phyloP scores from a whole-genome alignment of 2,888 invertebrate species.

The Drosophila nigricruria region DNA sequence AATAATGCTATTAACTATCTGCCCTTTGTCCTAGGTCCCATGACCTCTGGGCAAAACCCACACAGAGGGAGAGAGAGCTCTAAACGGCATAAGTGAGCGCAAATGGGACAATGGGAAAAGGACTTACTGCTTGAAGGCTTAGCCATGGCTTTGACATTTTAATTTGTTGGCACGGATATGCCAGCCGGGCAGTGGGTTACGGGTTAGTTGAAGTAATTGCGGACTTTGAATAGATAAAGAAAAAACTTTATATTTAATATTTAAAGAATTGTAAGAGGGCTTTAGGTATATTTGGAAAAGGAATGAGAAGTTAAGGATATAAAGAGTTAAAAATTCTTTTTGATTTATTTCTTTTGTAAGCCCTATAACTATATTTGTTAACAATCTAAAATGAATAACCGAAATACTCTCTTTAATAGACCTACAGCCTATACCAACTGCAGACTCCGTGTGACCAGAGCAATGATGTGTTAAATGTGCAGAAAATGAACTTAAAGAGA shows the following conservation, averaged over 20 bases:
- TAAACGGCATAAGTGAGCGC: constrained; percentile 33
- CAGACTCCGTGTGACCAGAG: background rate
- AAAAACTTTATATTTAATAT: background rate
- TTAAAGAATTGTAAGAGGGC: background rate
- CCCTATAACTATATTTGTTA: background rate
- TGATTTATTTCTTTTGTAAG: background rate
- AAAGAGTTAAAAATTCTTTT: background rate
- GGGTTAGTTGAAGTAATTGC: constrained; percentile 8
- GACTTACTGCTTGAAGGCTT: constrained; percentile 29
- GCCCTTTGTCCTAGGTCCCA: constrained; percentile 30
- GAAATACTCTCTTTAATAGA: background rate
- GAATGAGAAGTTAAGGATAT: background rate
- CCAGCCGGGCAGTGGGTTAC: constrained; percentile 19
- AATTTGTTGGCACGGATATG: constrained; percentile 21
- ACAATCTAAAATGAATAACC: background rate
- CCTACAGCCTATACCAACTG: constrained; percentile 8
- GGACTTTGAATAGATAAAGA: background rate
- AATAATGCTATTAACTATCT: constrained; percentile 57
- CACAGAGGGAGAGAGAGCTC: background rate
- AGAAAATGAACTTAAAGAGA: background rate
- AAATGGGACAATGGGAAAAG: constrained; percentile 13
- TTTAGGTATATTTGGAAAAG: background rate
- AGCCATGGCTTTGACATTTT: constrained; percentile 49
- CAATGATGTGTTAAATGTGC: constrained; percentile 23
- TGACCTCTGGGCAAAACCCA: background rate